Conservation (phyloP, 2,888 invertebrate species). For the Oscheius sp. region DNA sequence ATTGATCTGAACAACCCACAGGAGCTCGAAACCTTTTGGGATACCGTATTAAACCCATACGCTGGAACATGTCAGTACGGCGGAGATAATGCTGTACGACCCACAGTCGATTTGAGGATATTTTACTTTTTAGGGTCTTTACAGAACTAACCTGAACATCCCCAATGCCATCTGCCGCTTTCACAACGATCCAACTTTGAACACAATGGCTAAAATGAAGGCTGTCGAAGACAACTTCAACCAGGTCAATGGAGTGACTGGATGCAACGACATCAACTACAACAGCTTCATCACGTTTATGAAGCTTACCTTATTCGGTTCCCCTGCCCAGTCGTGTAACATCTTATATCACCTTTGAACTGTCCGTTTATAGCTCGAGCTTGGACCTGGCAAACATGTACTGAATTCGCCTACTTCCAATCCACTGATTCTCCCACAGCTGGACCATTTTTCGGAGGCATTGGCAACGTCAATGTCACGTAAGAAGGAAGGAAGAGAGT, state of each 20-base stretch:
- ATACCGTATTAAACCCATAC: constrained; percentile 86
- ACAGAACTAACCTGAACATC: constrained; percentile 47
- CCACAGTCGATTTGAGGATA: not conserved
- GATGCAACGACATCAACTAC: constrained; percentile 59
- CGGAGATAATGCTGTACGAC: constrained; percentile 73
- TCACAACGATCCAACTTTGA: constrained; percentile 39
- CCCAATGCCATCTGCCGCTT: constrained; percentile 53
- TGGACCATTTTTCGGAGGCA: constrained; percentile 52
- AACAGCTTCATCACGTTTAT: constrained; percentile 50
- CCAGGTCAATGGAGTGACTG: constrained; percentile 40
- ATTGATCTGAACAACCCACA: constrained; percentile 44
- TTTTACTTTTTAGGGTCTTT: constrained; percentile 38
- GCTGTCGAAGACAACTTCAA: constrained; percentile 55
- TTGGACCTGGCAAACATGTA: constrained; percentile 94
- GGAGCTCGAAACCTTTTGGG: constrained; percentile 81
- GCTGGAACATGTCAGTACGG: constrained; percentile 94
- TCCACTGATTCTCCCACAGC: constrained; percentile 79
- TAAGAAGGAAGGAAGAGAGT: constrained; percentile 49
- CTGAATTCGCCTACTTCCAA: constrained; percentile 94
- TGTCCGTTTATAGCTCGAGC: constrained; percentile 78
- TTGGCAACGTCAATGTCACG: constrained; percentile 27
- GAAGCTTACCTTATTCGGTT: constrained; percentile 46
- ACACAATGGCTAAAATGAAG: constrained; percentile 49
- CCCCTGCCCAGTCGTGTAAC: constrained; percentile 18
- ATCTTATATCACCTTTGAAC: not conserved